These are phyloP conservation scores for Pantherophis vulpinus DNA, from an alignment of 2,797 vertebrate species.

Conservation along the genomic window DNA sequence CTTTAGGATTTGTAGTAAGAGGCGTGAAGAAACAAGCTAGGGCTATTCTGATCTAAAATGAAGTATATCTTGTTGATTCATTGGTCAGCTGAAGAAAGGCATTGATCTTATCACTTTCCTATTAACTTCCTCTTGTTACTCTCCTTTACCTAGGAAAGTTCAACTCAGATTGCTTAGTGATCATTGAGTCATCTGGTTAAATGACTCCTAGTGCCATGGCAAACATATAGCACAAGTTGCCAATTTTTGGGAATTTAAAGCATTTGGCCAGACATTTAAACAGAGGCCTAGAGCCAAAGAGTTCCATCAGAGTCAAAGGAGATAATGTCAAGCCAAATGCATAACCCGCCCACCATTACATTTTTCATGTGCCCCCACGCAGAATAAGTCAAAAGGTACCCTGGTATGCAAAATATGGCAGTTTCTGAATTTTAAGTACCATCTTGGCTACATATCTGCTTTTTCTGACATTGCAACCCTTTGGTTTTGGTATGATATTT, in stretches of 20 bases:
- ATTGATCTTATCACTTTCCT: neutral
- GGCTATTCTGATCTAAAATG: neutral
- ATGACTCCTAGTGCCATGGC: neutral
- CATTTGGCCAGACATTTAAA: slow-evolving; percentile 6
- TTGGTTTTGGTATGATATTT: slow-evolving; percentile 28
- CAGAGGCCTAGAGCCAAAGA: neutral
- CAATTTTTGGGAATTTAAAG: neutral
- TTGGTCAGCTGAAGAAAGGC: neutral
- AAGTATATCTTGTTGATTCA: neutral
- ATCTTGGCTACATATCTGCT: neutral
- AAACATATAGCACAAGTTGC: neutral
- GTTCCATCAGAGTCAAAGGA: slow-evolving; percentile 19
- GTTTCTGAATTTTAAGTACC: neutral
- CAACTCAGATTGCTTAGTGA: neutral
- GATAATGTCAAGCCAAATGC: neutral
- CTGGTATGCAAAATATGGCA: neutral
- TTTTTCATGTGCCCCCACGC: neutral
- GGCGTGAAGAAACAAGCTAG: neutral
- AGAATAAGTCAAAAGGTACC: neutral
- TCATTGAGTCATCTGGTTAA: neutral
- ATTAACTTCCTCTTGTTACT: neutral
- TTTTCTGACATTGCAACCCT: neutral
- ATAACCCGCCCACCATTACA: neutral
- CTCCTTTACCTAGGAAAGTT: neutral
- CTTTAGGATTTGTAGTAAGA: neutral